Conservation (phyloP, 2,113 vertebrate species). For the Fregata magnificens region DNA sequence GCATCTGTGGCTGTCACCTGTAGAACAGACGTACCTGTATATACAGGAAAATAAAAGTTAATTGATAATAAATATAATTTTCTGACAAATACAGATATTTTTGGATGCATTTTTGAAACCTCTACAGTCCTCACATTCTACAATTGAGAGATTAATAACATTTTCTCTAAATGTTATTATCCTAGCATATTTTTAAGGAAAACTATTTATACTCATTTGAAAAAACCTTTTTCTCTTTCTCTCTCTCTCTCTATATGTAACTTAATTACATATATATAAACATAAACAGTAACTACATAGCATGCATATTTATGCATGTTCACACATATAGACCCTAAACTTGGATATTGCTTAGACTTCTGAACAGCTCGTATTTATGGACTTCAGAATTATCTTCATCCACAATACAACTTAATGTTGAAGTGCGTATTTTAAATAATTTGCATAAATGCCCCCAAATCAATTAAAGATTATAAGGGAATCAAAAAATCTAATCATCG, state of each 20-base stretch:
- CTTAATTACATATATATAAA: background rate
- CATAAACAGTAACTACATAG: background rate
- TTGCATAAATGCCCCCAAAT: background rate
- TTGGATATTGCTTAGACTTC: background rate
- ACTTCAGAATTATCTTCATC: background rate
- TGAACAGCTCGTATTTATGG: background rate
- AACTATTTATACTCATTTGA: background rate
- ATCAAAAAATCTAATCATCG: background rate
- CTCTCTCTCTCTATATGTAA: background rate
- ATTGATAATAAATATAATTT: background rate
- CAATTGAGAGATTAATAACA: background rate
- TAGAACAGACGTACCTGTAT: constrained; percentile 90
- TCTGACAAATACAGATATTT: background rate
- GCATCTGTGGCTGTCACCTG: constrained; percentile 95
- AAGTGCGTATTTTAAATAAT: background rate
- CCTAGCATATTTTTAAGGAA: background rate
- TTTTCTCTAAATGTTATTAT: background rate
- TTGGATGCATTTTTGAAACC: background rate
- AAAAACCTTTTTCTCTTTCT: background rate
- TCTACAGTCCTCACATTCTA: background rate
- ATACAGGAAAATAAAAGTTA: constrained; percentile 50
- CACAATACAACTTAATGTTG: background rate
- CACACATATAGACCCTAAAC: background rate
- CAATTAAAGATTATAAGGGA: background rate
- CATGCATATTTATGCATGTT: background rate